Conservation (phyloP, 2,888 invertebrate species). For the Sinhomidia bicolor region DNA sequence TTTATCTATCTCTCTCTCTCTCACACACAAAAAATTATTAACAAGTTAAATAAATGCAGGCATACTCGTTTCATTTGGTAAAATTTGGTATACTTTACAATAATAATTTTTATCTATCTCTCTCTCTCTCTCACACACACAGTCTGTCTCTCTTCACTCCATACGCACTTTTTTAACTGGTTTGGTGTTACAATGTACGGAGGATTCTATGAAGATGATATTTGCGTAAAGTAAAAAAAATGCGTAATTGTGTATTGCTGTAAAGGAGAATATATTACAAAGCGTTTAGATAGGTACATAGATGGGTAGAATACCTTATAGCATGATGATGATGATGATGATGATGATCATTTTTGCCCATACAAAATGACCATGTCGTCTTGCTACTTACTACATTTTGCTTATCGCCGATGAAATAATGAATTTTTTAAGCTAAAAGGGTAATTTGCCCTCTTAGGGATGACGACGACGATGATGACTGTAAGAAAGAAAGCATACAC, state of each 20-base stretch:
- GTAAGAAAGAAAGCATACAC: not conserved
- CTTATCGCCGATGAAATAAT: conserved; percentile 73
- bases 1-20: too few species aligned
- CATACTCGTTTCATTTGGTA: conserved; percentile 46
- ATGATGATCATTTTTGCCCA: not conserved
- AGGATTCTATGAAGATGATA: not conserved
- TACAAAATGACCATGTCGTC: not conserved
- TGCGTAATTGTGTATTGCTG: not conserved
- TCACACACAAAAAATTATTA: too few species aligned
- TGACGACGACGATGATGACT: conserved; percentile 2
- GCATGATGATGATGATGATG: not conserved
- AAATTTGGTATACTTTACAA: not conserved
- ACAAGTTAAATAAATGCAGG: not conserved
- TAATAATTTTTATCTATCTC: not conserved
- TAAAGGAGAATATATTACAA: too few species aligned
- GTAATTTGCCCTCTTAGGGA: conserved; percentile 75
- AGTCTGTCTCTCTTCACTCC: too few species aligned
- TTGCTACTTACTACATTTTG: conserved; percentile 51
- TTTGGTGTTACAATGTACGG: not conserved
- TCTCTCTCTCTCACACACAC: too few species aligned
- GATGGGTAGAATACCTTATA: not conserved
- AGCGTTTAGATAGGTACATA: not conserved
- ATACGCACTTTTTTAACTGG: conserved; percentile 21
- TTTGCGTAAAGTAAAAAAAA: not conserved
- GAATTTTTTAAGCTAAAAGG: conserved; percentile 79